These are phyloP conservation scores for Catharus bicknelli DNA, from an alignment of 2,113 vertebrate species.

Conservation along the genomic window DNA sequence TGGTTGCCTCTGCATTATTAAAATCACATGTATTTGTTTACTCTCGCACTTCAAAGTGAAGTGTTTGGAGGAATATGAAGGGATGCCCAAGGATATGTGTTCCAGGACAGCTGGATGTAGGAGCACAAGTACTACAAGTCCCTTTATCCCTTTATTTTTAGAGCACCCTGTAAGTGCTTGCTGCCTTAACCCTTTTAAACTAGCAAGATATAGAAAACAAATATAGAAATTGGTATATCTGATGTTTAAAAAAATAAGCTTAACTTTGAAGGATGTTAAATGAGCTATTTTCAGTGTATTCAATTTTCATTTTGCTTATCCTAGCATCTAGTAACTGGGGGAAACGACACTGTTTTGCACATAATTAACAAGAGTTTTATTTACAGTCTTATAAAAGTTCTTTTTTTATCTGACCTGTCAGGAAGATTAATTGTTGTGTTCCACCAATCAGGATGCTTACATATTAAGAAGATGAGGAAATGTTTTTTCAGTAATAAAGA, in stretches of 20 bases:
- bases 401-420: background rate
- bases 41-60: background rate
- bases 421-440: background rate
- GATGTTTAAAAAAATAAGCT: background rate
- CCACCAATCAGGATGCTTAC: background rate
- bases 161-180: rapidly evolving
- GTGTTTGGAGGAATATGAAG: background rate
- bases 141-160: background rate
- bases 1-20: background rate
- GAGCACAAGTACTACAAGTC: background rate
- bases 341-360: rapidly evolving
- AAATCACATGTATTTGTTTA: background rate
- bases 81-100: rapidly evolving
- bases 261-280: background rate
- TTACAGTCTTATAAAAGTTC: background rate
- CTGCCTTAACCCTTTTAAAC: background rate
- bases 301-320: background rate
- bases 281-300: background rate
- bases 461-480: background rate
- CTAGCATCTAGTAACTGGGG: background rate
- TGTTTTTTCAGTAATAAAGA: background rate
- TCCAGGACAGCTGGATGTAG: background rate
- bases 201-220: background rate
- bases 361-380: background rate
- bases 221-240: background rate